These are phyloP conservation scores for Cathartes aura DNA, from an alignment of 2,113 vertebrate species.

Conservation along the genomic window DNA sequence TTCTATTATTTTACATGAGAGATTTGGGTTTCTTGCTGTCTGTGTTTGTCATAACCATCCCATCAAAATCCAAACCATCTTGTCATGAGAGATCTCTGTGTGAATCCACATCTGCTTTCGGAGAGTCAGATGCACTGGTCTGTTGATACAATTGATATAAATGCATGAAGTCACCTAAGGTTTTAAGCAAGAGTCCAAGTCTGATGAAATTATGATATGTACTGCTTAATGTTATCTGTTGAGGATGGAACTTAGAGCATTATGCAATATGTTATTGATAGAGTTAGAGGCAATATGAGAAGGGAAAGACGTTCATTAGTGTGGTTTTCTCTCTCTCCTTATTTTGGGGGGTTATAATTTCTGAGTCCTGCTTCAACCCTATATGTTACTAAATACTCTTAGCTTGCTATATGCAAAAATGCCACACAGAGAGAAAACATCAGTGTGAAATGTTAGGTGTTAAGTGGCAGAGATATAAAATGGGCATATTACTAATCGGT, in stretches of 20 bases:
- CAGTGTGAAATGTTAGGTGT: not conserved
- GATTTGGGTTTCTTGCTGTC: not conserved
- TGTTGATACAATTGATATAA: slow-evolving; percentile 43
- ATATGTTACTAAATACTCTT: not conserved
- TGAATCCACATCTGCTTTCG: not conserved
- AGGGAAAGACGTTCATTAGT: not conserved
- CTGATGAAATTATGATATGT: slow-evolving; percentile 44
- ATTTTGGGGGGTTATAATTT: not conserved
- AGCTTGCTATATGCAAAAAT: not conserved
- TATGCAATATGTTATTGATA: slow-evolving; percentile 35
- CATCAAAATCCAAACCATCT: not conserved
- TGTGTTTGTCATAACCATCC: not conserved
- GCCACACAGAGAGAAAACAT: not conserved
- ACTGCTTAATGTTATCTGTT: slow-evolving; percentile 30
- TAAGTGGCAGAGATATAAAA: not conserved
- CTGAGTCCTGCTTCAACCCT: not conserved
- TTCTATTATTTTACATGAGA: not conserved
- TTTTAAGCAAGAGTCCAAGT: slow-evolving; percentile 17
- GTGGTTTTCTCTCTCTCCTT: not conserved
- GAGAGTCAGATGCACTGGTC: not conserved
- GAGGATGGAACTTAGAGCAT: slow-evolving; percentile 20
- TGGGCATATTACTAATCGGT: not conserved
- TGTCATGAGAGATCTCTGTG: not conserved
- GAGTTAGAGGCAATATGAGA: slow-evolving; percentile 31
- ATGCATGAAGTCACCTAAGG: slow-evolving; percentile 42